Evolutionary conservation across 2,113 vertebrate species (phyloP), one percentile per base, ranked within the genome.

Genomic region (Toxotes chatareus): DNA sequence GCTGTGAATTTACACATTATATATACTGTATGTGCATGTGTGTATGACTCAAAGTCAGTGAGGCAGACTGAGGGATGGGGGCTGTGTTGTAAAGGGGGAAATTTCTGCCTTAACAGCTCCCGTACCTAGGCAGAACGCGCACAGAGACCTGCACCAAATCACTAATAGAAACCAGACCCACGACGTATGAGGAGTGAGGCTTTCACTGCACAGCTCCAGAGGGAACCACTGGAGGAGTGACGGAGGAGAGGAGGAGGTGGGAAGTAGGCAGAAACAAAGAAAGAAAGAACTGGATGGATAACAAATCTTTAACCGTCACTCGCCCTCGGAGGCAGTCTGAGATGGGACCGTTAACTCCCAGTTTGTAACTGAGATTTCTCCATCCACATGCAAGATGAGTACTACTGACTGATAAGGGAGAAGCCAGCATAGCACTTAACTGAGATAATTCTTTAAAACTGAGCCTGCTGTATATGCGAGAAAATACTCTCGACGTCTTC

Each of bases 91-190:
- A 88, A 72, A 91, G 70, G 59, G 59, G 79, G 84, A 86, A 65
- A 67, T 76, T 86, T 89, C 82, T 83, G 77, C 80, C 84, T 80
- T 90, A 92, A 93, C 87, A 91, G 91, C 89, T 91, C 80, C 88
- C 60, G 85, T 90, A 89, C 89, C 90, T 77, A 82, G 23, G 86
- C 86, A 80, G 89, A 93, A 88, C 80, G 67, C 87, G 64, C 65
- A 63, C 68, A 64, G 67, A 88, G 73, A 76, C 42, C 75, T 16
- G 64, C 68, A 90, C 93, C 93, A 93, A 79, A 77, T 90, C 74
- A 2, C 83, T 94, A 94, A 95, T 92, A 75, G 79, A 92, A 95
- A 92, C 82, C 94, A 95, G 93, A 93, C 86, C 38, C 80, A 49
- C 44, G 53, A 81, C 36, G 60, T 74, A 89, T 51, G 72, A 76